These are phyloP conservation scores for Bombus turneri DNA, from an alignment of 1,140 invertebrate species.

Conservation along the genomic window DNA sequence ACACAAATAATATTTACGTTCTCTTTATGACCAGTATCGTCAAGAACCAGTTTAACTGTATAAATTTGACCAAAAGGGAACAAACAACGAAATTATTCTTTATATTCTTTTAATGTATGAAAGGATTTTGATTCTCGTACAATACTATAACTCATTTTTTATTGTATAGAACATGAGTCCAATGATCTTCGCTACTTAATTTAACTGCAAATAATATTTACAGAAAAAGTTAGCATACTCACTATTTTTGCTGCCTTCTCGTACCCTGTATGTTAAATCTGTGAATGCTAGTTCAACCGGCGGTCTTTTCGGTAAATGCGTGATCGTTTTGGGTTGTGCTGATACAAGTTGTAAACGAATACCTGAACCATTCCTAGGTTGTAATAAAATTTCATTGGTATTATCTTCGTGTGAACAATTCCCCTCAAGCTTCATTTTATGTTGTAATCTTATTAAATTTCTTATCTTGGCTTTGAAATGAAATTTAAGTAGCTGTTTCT, in stretches of 20 bases:
- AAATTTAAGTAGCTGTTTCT: neutral
- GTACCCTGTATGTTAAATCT: constrained; percentile 92
- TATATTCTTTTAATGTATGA: neutral
- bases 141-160: neutral
- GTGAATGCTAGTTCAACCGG: constrained; percentile 94
- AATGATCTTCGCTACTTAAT: too few species aligned
- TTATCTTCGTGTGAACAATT: constrained; percentile 76
- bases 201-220: neutral
- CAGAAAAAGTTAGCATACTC: constrained; percentile 82
- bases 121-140: neutral
- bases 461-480: neutral
- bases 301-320: constrained; percentile 91
- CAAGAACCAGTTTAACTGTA: neutral
- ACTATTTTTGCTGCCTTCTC: constrained; percentile 90
- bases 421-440: constrained; percentile 79
- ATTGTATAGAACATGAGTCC: neutral
- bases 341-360: constrained; percentile 86
- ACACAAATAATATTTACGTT: constrained; percentile 63
- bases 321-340: constrained; percentile 89
- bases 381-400: constrained; percentile 77
- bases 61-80: neutral
- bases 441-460: neutral
- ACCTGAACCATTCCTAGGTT: constrained; percentile 83
- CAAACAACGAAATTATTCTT: neutral
- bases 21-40: constrained; percentile 74